Evolutionary conservation across 2,797 vertebrate species (phyloP).

Genomic region (Hypotaenidia philippensis): DNA sequence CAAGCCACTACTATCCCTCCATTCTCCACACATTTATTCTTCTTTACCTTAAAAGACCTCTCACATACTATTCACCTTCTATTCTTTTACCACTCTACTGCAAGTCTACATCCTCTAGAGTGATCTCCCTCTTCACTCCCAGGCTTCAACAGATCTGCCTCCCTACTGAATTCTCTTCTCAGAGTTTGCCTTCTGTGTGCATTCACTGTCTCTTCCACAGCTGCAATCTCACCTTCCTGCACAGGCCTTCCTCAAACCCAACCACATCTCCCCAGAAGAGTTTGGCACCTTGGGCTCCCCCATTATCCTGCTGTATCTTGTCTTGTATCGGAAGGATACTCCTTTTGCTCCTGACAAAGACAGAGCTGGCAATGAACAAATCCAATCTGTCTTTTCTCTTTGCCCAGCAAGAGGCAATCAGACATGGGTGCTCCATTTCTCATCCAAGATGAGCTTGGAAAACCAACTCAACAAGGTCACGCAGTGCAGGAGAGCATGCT

Average conservation of each 20-base stretch:
- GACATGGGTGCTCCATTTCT: neutral
- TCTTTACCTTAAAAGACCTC: neutral
- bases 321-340: neutral
- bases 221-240: neutral
- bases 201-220: neutral
- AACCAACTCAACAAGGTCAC: neutral
- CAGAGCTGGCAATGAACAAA: neutral
- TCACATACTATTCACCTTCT: neutral
- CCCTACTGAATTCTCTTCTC: neutral
- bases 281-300: neutral
- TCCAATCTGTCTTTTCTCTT: neutral
- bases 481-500: neutral
- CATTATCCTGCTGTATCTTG: neutral
- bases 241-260: neutral
- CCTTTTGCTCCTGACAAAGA: neutral
- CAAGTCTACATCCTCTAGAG: neutral
- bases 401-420: neutral
- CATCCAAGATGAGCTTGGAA: neutral
- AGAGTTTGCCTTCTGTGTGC: neutral
- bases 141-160: neutral
- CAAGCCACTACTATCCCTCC: neutral
- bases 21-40: neutral
- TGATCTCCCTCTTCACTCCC: neutral
- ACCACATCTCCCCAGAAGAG: neutral
- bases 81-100: neutral